Evolutionary conservation across 2,888 invertebrate genomes (phyloP).

Genomic region (Agrypnus murinus): DNA sequence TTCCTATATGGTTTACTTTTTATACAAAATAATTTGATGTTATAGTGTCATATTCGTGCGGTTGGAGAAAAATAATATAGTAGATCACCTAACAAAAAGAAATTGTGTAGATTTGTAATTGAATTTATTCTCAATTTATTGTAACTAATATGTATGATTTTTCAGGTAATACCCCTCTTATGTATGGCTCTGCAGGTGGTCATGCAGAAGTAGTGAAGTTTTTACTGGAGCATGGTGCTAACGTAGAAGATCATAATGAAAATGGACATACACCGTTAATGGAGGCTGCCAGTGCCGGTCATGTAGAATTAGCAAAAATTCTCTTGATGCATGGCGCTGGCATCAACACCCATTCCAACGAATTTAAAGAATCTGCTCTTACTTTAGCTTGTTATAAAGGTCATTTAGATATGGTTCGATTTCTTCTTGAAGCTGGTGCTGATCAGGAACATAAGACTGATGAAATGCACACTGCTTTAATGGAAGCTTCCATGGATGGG

Average conservation of each 20-base stretch:
- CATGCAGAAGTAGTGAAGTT: conserved; percentile 94
- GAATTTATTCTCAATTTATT: conserved; percentile 5
- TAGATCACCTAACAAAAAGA: too few species aligned
- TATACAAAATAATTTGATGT: too few species aligned
- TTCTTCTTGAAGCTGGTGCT: conserved; percentile 95
- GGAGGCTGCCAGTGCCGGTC: conserved; percentile 98
- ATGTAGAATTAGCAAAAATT: conserved; percentile 94
- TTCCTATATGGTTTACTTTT: too few species aligned
- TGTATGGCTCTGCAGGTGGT: conserved; percentile 97
- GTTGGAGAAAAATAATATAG: too few species aligned
- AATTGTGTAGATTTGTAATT: background rate
- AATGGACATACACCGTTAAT: conserved; percentile 99
- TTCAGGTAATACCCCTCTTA: conserved; percentile 92
- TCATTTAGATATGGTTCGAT: conserved; percentile 98
- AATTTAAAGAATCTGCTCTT: conserved; percentile 98
- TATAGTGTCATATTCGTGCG: too few species aligned
- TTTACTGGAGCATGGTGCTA: conserved; percentile 91
- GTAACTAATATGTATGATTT: too few species aligned
- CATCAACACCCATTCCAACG: conserved; percentile 98
- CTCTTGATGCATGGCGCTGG: conserved; percentile 95
- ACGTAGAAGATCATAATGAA: conserved; percentile 99
- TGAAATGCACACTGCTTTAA: conserved; percentile 99
- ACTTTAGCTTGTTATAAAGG: conserved; percentile 85
- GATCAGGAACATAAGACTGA: conserved; percentile 99
- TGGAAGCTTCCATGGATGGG: conserved; percentile 99